These are phyloP conservation scores for Lutjanus erythropterus DNA, from an alignment of 2,113 vertebrate genomes.

Conservation along the genomic window DNA sequence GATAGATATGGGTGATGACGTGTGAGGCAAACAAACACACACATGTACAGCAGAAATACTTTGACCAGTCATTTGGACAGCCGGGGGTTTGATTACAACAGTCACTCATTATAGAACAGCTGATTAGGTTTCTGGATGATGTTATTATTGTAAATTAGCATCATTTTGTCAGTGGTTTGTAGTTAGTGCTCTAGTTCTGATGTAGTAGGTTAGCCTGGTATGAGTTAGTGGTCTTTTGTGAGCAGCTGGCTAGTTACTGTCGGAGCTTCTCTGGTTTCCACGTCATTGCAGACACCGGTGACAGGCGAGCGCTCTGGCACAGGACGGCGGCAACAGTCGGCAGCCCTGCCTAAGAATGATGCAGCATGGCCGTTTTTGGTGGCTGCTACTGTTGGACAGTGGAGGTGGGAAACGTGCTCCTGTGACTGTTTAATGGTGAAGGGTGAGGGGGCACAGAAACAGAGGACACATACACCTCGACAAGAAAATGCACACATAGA, in stretches of 20 bases:
- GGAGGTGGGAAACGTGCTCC: constrained; percentile 59
- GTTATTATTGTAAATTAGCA: constrained; percentile 74
- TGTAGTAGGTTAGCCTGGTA: constrained; percentile 80
- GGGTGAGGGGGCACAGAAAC: constrained; percentile 73
- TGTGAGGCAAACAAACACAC: constrained; percentile 44
- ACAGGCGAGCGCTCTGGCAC: constrained; percentile 40
- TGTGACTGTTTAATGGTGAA: constrained; percentile 71
- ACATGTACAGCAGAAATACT: constrained; percentile 61
- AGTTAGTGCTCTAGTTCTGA: constrained; percentile 84
- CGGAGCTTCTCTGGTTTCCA: constrained; percentile 43
- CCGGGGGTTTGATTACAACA: constrained; percentile 75
- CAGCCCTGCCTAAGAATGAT: constrained; percentile 25
- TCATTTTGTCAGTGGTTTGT: constrained; percentile 44
- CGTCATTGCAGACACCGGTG: constrained; percentile 35
- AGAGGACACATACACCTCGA: constrained; percentile 78
- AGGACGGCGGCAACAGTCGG: constrained; percentile 24
- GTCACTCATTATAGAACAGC: constrained; percentile 43
- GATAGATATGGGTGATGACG: constrained; percentile 4
- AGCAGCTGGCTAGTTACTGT: constrained; percentile 51
- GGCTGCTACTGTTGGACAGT: constrained; percentile 30
- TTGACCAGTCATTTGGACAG: constrained; percentile 86
- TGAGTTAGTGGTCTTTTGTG: constrained; percentile 75
- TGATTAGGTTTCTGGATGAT: constrained; percentile 65
- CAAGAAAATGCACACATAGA: constrained; percentile 79
- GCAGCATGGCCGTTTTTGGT: constrained; percentile 18